Base-by-base conservation (phyloP, 2,888 invertebrate genomes). In the Pachliopta kotzebuea region DNA sequence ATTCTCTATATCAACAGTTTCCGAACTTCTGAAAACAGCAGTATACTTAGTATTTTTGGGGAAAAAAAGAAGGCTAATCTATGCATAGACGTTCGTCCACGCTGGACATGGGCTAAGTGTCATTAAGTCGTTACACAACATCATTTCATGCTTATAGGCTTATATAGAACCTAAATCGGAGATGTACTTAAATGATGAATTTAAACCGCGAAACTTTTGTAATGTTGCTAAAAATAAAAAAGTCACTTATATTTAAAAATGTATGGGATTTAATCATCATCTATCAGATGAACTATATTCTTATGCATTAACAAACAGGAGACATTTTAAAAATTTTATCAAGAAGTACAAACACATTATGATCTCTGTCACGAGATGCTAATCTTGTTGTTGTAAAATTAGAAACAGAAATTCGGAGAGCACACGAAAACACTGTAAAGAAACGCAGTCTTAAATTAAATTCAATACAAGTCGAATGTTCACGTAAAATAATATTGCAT, bases 401-500 rank as follows among this genome's bases (percentile, higher is more conserved):
- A 58, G 21, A 61, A 61, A 63, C 56, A 14, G 50, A 58, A 29
- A 59, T n/a, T 6, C n/a, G 18, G 20, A 7, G 45, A 45, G 45
- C 45, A 8, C n/a, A 18, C 17, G 21, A 9, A 29, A 21, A 18
- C 14, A 56, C 29, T 20, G 18, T 49, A 63, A 23, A 11, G 23
- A 8, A 63, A 63, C 45, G 49, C 29, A 31, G 20, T 55, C 59
- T 59, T 63, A 63, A 59, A 59, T 59, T 59, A 59, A 59, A 59
- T 76, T 76, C 78, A 73, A 66, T 71, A 70, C 59, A 63, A 59
- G 55, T 59, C 53, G 52, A 57, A 55, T 53, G 59, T 59, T 56
- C 45, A 49, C 45, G 57, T 68, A 64, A 65, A 60, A 60, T 50
- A 59, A 56, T 59, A 64, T 53, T 62, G 64, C 66, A 55, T 24